phyloP scores from a whole-genome alignment of 2,888 invertebrate species.

The Onthophagus sagittarius region DNA sequence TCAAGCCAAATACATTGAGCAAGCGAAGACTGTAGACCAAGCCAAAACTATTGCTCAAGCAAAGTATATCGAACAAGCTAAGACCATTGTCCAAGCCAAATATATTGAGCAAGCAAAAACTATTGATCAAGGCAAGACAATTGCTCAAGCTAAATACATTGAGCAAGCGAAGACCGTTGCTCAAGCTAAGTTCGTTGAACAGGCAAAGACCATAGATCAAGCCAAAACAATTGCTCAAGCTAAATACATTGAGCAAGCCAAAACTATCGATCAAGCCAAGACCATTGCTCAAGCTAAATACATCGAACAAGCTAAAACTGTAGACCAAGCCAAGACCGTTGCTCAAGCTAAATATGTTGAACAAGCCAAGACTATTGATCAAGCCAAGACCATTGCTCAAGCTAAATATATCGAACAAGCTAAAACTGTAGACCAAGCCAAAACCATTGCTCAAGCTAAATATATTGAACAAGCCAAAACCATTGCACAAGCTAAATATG shows the following conservation, averaged over 20 bases:
- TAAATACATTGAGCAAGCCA: constrained; percentile 1
- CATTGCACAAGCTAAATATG: not conserved
- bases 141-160: not conserved
- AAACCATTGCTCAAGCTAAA: not conserved
- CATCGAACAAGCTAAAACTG: not conserved
- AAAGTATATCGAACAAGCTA: not conserved
- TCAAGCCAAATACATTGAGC: not conserved
- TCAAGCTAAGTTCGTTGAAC: not conserved
- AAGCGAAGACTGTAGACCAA: not conserved
- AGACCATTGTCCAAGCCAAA: not conserved
- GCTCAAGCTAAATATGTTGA: not conserved
- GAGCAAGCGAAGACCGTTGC: not conserved
- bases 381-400: not conserved
- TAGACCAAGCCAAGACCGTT: not conserved
- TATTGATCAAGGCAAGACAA: not conserved
- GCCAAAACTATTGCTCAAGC: not conserved
- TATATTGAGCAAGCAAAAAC: not conserved
- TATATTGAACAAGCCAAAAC: not conserved
- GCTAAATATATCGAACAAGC: constrained; percentile 1
- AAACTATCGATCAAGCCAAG: not conserved
- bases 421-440: not conserved
- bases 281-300: not conserved
- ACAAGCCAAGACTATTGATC: not conserved
- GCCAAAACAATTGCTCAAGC: not conserved
- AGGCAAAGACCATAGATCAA: not conserved